Percentiles rank a stretch among this genome's conserved stretches.
These are phyloP conservation scores for Cistogaster globosa DNA, from an alignment of 2,888 invertebrate species.

Conservation along the genomic window DNA sequence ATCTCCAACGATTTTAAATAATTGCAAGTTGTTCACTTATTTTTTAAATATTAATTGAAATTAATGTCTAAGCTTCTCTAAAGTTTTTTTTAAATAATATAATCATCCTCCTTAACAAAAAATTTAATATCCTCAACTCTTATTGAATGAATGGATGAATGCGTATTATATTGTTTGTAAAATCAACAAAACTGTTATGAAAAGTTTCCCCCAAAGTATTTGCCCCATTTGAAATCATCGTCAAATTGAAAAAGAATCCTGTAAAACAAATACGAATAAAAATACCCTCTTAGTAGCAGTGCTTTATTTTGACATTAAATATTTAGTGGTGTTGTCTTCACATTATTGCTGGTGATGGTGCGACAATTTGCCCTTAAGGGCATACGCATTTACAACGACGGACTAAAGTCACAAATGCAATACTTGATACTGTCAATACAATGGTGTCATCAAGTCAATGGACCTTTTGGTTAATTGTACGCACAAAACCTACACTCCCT, in stretches of 20 bases:
- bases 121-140: neutral
- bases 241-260: constrained; percentile 46
- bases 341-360: constrained; percentile 30
- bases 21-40: no score
- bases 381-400: constrained; percentile 47
- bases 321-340: constrained; percentile 21
- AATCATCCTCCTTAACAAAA: neutral
- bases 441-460: constrained; percentile 58
- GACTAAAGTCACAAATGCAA: constrained; percentile 44
- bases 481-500: constrained; percentile 6
- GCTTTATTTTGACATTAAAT: constrained; percentile 26
- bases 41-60: no score
- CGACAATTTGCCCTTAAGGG: constrained; percentile 55
- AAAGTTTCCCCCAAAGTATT: constrained; percentile 48
- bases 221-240: constrained; percentile 15
- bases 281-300: neutral
- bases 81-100: neutral
- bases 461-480: constrained; percentile 19
- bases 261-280: constrained; percentile 10
- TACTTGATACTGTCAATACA: constrained; percentile 37
- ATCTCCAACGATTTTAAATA: no score
- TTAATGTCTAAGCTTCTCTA: no score
- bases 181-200: neutral
- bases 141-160: constrained; percentile 36
- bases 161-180: constrained; percentile 54